Percentiles rank a stretch among this genome's conserved stretches.
phyloP scores from a whole-genome alignment of 2,113 vertebrate species.

The Cromileptes altivelis region DNA sequence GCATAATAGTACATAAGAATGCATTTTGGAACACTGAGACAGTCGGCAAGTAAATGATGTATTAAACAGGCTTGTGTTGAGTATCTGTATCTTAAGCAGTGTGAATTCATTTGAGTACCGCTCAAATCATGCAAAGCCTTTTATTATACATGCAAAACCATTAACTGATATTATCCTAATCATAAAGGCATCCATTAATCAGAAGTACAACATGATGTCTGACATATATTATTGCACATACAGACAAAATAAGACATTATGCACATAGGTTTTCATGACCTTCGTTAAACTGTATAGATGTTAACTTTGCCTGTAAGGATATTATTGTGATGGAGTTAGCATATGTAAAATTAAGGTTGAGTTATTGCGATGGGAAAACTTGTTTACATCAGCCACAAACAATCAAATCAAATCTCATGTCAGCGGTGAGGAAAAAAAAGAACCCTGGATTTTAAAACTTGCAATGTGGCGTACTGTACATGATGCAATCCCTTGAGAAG shows the following conservation, averaged over 20 bases:
- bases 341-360: background rate
- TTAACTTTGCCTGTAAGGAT: background rate
- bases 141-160: background rate
- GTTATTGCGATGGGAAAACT: constrained; percentile 19
- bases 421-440: background rate
- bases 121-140: background rate
- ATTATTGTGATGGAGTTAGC: background rate
- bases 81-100: background rate
- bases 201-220: background rate
- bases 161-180: background rate
- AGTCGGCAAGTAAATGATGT: background rate
- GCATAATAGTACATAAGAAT: background rate
- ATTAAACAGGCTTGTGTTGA: too few relatives aligned
- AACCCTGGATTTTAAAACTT: constrained; percentile 3
- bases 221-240: background rate
- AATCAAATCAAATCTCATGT: constrained; percentile 9
- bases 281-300: background rate
- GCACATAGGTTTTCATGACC: background rate
- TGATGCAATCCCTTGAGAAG: constrained; percentile 50
- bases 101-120: too few relatives aligned
- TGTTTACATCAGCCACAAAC: constrained; percentile 36
- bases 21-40: background rate
- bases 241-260: background rate
- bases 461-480: background rate
- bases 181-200: background rate